phyloP scores from a whole-genome alignment of 2,797 vertebrate species.

The Thaleichthys pacificus region DNA sequence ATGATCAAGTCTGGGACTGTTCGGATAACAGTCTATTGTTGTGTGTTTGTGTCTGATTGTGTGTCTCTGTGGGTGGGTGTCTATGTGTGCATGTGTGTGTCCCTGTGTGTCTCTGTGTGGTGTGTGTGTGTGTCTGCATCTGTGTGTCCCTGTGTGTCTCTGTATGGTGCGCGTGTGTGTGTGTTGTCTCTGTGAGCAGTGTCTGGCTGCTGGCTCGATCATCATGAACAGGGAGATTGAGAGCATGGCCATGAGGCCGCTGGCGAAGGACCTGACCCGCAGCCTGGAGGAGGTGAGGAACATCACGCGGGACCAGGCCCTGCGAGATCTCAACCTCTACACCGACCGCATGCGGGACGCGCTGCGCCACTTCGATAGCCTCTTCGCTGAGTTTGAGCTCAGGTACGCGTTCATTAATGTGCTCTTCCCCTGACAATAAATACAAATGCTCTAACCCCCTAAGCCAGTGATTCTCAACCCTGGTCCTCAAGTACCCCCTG shows the following conservation, averaged over 20 bases:
- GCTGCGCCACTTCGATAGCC: slow-evolving; percentile 89
- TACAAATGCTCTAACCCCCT: no score
- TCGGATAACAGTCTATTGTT: neutral
- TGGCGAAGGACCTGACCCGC: slow-evolving; percentile 93
- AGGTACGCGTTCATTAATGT: slow-evolving; percentile 72
- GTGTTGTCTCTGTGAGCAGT: slow-evolving; percentile 69
- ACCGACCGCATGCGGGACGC: slow-evolving; percentile 93
- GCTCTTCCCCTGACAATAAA: no score
- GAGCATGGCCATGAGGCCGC: slow-evolving; percentile 95
- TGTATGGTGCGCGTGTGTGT: neutral
- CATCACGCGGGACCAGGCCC: slow-evolving; percentile 92
- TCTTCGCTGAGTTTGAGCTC: slow-evolving; percentile 98
- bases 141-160: slow-evolving; percentile 47
- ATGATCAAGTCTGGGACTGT: neutral
- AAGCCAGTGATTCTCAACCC: no score
- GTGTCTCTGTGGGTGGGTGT: slow-evolving; percentile 54
- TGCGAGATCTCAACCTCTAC: slow-evolving; percentile 92
- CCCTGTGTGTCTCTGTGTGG: neutral
- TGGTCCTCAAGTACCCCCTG: no score
- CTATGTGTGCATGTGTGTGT: neutral
- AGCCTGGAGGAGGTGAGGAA: slow-evolving; percentile 94
- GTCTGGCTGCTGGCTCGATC: slow-evolving; percentile 95
- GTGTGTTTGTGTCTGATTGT: neutral
- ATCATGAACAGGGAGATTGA: slow-evolving; percentile 99
- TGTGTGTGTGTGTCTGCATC: slow-evolving; percentile 48